These are phyloP conservation scores for Lochmaea capreae DNA, from an alignment of 2,888 invertebrate species.

Conservation along the genomic window DNA sequence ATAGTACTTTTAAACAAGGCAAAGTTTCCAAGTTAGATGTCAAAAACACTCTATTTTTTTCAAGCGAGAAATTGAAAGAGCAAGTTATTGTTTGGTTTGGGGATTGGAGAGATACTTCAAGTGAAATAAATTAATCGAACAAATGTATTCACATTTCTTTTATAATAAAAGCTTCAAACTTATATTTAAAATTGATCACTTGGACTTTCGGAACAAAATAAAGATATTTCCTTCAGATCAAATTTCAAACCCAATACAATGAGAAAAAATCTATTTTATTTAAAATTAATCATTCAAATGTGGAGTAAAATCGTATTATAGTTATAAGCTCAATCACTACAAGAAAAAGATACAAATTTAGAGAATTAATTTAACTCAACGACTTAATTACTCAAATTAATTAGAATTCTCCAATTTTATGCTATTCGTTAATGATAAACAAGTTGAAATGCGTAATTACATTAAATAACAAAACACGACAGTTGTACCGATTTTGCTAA, in stretches of 20 bases:
- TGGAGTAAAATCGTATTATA: too few relatives aligned
- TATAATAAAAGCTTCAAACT: too few relatives aligned
- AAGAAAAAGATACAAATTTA: too few relatives aligned
- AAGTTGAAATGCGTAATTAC: not conserved
- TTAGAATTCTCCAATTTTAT: not conserved
- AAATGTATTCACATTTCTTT: not conserved
- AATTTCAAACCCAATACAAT: too few relatives aligned
- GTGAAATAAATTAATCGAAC: not conserved
- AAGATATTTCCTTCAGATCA: too few relatives aligned
- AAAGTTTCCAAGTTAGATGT: constrained; percentile 11
- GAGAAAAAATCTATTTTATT: too few relatives aligned
- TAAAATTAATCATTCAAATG: too few relatives aligned
- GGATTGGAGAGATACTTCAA: not conserved
- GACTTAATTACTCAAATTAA: not conserved
- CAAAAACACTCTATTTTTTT: constrained; percentile 10
- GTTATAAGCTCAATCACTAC: too few relatives aligned
- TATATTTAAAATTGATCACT: too few relatives aligned
- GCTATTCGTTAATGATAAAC: not conserved
- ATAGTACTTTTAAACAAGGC: constrained; percentile 5
- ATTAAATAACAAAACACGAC: not conserved
- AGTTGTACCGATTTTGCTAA: not conserved
- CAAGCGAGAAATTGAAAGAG: constrained; percentile 8
- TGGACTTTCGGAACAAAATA: too few relatives aligned
- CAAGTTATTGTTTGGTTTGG: not conserved
- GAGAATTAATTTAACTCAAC: too few relatives aligned